phyloP scores from a whole-genome alignment of 2,797 vertebrate species.

The Triplophysa yarkandensis region DNA sequence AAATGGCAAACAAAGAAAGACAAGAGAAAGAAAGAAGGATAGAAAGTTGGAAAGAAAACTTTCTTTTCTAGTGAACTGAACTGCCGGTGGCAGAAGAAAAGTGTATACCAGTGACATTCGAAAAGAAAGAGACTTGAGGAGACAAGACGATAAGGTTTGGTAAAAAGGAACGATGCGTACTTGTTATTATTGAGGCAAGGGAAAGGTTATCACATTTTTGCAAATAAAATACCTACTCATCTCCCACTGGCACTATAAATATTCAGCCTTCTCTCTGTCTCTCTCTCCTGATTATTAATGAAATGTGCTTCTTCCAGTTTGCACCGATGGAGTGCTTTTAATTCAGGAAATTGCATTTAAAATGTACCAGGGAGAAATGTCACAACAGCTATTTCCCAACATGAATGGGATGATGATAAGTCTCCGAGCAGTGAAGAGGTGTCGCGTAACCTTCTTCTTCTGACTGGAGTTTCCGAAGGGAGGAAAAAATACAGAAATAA shows the following conservation, averaged over 20 bases:
- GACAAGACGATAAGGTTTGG: neutral
- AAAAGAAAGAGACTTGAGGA: slow-evolving; percentile 3
- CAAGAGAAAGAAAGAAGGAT: neutral
- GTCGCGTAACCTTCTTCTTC: slow-evolving; percentile 19
- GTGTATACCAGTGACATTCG: slow-evolving; percentile 31
- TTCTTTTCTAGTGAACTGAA: too few species aligned
- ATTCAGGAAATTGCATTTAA: slow-evolving; percentile 48
- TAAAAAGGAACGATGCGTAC: neutral
- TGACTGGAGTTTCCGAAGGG: slow-evolving; percentile 31
- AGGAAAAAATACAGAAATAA: slow-evolving; percentile 10
- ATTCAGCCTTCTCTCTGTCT: slow-evolving; percentile 9
- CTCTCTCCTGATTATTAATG: slow-evolving; percentile 18
- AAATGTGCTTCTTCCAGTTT: slow-evolving; percentile 34
- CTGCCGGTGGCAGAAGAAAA: slow-evolving; percentile 12
- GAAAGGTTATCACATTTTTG: slow-evolving; percentile 42
- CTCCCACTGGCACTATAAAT: slow-evolving; percentile 25
- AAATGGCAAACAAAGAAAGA: neutral
- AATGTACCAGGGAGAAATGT: slow-evolving; percentile 33
- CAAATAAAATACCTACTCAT: slow-evolving; percentile 38
- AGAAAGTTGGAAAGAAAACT: neutral
- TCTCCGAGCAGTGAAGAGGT: neutral
- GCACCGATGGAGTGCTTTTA: slow-evolving; percentile 46
- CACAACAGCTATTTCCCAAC: slow-evolving; percentile 46
- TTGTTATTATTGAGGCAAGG: slow-evolving; percentile 34
- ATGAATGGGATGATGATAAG: slow-evolving; percentile 39